Evolutionary conservation across 2,888 invertebrate genomes (phyloP).

Genomic region (Coecobrya sp.): DNA sequence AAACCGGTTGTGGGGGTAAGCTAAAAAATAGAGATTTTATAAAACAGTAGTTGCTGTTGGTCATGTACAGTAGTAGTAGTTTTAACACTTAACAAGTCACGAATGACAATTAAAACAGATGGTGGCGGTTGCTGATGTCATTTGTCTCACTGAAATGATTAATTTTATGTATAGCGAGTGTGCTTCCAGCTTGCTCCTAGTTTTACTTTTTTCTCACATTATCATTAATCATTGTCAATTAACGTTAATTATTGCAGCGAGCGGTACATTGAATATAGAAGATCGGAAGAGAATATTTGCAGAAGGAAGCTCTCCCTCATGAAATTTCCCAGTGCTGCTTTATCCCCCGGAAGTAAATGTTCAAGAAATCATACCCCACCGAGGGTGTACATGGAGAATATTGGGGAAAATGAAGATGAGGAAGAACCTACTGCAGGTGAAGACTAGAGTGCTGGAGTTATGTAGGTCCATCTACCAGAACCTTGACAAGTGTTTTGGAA

Average conservation of each 20-base stretch:
- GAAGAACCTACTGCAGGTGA: not conserved
- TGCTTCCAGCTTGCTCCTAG: not conserved
- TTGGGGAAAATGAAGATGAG: not conserved
- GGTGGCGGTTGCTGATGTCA: not conserved
- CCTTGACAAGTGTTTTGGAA: too few relatives aligned
- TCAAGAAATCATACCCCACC: conserved; percentile 43
- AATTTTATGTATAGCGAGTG: not conserved
- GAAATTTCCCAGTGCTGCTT: not conserved
- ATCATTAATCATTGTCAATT: not conserved
- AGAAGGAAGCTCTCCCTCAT: conserved; percentile 38
- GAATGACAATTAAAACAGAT: conserved; percentile 29
- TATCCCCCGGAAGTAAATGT: conserved; percentile 58
- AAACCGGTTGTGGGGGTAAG: conserved; percentile 66
- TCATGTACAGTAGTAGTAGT: conserved; percentile 18
- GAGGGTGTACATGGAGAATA: conserved; percentile 48
- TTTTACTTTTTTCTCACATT: not conserved
- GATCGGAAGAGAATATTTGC: not conserved
- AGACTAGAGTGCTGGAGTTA: not conserved
- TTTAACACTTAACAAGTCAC: not conserved
- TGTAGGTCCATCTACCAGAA: too few relatives aligned
- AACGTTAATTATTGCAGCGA: not conserved
- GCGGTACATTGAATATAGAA: not conserved
- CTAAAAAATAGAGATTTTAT: not conserved
- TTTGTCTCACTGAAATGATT: not conserved
- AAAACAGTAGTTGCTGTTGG: conserved; percentile 35